Conservation (phyloP, 2,888 invertebrate genomes). For the Zhengitettix transpicula region DNA sequence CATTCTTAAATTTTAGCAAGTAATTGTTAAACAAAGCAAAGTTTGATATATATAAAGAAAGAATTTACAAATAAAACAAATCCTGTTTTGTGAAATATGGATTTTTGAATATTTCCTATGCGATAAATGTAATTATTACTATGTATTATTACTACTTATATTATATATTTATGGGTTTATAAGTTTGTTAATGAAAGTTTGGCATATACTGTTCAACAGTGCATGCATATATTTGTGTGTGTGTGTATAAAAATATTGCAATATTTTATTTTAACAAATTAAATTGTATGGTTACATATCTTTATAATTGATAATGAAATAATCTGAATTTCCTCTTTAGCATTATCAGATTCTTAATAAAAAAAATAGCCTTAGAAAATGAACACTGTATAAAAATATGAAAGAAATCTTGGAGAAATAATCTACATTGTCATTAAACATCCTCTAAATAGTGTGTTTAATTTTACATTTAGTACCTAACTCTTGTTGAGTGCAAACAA, state of each 20-base stretch:
- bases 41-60: conserved; percentile 31
- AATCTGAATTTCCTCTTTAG: neutral
- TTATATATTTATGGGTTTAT: conserved; percentile 9
- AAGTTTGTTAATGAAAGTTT: conserved; percentile 10
- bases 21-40: conserved; percentile 19
- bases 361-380: neutral
- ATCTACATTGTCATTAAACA: neutral
- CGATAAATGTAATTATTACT: conserved; percentile 12
- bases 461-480: conserved; percentile 1
- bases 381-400: conserved; percentile 1
- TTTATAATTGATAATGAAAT: neutral
- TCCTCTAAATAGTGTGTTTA: neutral
- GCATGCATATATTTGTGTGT: conserved; percentile 4
- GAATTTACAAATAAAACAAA: conserved; percentile 23
- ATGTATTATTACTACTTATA: conserved; percentile 11
- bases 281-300: conserved; percentile 1
- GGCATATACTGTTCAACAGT: conserved; percentile 8
- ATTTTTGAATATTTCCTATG: conserved; percentile 12
- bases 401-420: conserved; percentile 1
- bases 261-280: conserved; percentile 8
- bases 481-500: conserved; percentile 1
- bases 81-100: conserved; percentile 11
- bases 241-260: conserved; percentile 3
- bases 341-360: neutral
- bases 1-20: conserved; percentile 31